Evolutionary conservation across 1,140 invertebrate genomes (phyloP), one percentile per base, ranked within the genome.

Genomic region (Agraylea sexmaculata): DNA sequence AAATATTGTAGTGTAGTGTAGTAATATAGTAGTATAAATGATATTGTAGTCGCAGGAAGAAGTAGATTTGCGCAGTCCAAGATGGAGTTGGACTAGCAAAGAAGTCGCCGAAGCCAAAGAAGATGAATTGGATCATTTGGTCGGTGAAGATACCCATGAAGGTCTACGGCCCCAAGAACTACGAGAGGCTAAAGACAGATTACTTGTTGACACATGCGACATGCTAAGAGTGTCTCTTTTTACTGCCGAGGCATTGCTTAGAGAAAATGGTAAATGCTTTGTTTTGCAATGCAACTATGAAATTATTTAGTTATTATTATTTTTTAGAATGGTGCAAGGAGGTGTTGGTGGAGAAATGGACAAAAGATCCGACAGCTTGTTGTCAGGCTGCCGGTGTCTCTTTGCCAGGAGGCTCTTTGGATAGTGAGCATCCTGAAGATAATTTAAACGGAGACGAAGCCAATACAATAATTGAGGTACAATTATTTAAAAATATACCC

Each of bases 181-280:
- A n/a, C 78, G 80, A 51, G 78, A 82, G 58, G 77, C 78, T 18
- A 83, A 82, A 55, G 79, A 83, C 53, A 74, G 80, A 49, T 57
- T 83, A 28, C 54, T 83, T 10, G 78, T 82, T 13, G 79, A 82
- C 57, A 82, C 79, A 10, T 76, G 78, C 15, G 78, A 83, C 57
- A 82, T 82, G 78, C 61, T 83, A 8, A 75, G 78, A 53, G 72
- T 82, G 23, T 77, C 77, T 2, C 59, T 83, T 10, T 82, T 82
- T 54, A 80, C 78, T 31, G 79, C 80, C 11, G 80, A 83, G 60
- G 78, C 77, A 32, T 56, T 83, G 13, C 62, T 83, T 10, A 58
- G 78, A 49, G 75, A 80, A 52, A 74, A 80, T 60, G 77, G 79
- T 80, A 61, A 53, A 27, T 27, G 23, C 23, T n/a, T 8, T 7